Evolutionary conservation across 2,113 vertebrate species (phyloP).

Genomic region (Heterocephalus glaber): DNA sequence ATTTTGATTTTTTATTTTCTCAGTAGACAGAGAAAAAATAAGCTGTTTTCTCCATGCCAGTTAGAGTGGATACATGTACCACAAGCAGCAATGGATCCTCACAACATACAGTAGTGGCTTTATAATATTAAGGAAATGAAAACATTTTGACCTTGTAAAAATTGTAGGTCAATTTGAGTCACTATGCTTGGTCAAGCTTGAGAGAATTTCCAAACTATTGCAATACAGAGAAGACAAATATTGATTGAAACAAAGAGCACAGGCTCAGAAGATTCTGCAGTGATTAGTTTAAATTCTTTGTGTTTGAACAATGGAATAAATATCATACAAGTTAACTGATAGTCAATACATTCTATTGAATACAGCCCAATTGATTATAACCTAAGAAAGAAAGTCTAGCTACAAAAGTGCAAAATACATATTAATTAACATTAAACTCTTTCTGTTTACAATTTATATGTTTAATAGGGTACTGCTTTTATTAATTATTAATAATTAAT

Average conservation of each 20-base stretch:
- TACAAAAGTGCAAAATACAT: conserved; percentile 12
- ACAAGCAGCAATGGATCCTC: conserved; percentile 8
- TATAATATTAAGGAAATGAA: conserved; percentile 42
- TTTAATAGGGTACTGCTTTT: background rate
- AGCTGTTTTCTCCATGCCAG: background rate
- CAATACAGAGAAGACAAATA: conserved; percentile 44
- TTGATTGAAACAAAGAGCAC: conserved; percentile 19
- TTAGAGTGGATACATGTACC: conserved; percentile 3
- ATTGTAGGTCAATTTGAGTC: conserved; percentile 51
- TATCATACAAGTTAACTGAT: conserved; percentile 53
- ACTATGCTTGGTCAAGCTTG: conserved; percentile 32
- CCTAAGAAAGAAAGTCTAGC: background rate
- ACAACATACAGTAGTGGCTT: background rate
- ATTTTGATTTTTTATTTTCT: conserved; percentile 37
- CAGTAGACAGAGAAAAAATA: background rate
- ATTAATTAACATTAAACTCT: conserved; percentile 1
- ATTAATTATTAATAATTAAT: background rate
- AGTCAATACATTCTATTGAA: background rate
- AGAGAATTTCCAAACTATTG: conserved; percentile 44
- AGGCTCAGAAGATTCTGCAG: conserved; percentile 21
- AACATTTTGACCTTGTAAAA: background rate
- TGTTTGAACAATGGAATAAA: conserved; percentile 43
- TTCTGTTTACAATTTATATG: background rate
- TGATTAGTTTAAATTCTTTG: conserved; percentile 49
- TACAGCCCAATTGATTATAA: conserved; percentile 6